phyloP scores from a whole-genome alignment of 2,888 invertebrate genomes.

The Teleiodes luculella region DNA sequence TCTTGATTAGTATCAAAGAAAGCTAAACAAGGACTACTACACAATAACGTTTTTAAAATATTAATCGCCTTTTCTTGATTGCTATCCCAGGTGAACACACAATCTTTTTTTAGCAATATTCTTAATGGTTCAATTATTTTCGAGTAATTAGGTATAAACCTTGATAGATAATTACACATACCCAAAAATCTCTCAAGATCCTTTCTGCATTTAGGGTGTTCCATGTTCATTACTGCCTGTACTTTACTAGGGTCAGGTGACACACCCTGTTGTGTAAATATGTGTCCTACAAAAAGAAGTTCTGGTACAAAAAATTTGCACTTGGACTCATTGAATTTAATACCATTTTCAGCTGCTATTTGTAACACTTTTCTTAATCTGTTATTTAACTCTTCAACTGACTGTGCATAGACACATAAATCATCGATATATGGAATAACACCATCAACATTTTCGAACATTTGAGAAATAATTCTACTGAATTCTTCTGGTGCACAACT shows the following conservation, averaged over 20 bases:
- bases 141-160: slow-evolving; percentile 19
- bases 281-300: slow-evolving; percentile 14
- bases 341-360: too few relatives aligned
- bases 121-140: too few relatives aligned
- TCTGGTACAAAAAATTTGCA: too few relatives aligned
- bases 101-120: too few relatives aligned
- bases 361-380: neutral
- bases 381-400: neutral
- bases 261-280: slow-evolving; percentile 15
- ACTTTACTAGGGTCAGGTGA: slow-evolving; percentile 14
- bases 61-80: neutral
- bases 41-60: slow-evolving; percentile 14
- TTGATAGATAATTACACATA: slow-evolving; percentile 20
- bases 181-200: slow-evolving; percentile 20
- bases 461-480: slow-evolving; percentile 14
- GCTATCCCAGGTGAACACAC: too few relatives aligned
- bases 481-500: slow-evolving; percentile 16
- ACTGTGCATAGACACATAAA: neutral
- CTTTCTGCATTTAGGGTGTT: slow-evolving; percentile 11
- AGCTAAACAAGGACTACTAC: slow-evolving; percentile 16
- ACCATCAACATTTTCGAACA: slow-evolving; percentile 18
- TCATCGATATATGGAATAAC: neutral
- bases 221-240: slow-evolving; percentile 19
- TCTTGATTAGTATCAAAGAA: slow-evolving; percentile 11
- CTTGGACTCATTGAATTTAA: too few relatives aligned